These are phyloP conservation scores for Brachyrhaphis roseni DNA, from an alignment of 2,797 vertebrate genomes.

Conservation along the genomic window DNA sequence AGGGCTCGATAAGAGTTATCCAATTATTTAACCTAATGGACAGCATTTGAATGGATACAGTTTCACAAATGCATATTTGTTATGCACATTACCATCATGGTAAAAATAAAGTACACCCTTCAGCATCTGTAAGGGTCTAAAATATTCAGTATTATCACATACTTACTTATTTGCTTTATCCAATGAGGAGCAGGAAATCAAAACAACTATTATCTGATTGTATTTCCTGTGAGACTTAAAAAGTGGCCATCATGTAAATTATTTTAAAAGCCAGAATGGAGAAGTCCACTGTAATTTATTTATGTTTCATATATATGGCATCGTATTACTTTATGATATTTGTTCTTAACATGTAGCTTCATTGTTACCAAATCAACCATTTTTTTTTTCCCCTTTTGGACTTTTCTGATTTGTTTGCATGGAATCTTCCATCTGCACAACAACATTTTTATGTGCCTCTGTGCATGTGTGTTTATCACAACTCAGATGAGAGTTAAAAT, in stretches of 20 bases:
- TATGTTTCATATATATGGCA: background rate
- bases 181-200: background rate
- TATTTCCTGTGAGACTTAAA: background rate
- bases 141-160: background rate
- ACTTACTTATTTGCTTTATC: background rate
- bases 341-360: background rate
- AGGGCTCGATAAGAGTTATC: slow-evolving; percentile 50
- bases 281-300: background rate
- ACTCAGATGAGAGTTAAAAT: slow-evolving; percentile 42
- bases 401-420: slow-evolving; percentile 9
- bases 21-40: slow-evolving; percentile 57
- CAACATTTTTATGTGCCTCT: slow-evolving; percentile 16
- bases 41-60: slow-evolving; percentile 13
- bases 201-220: background rate
- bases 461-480: slow-evolving; percentile 16
- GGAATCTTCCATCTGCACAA: slow-evolving; percentile 46
- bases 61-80: background rate
- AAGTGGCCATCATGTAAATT: background rate
- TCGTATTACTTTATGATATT: background rate
- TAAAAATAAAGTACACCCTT: background rate
- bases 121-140: background rate
- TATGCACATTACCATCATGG: background rate
- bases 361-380: background rate
- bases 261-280: background rate
- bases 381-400: slow-evolving; percentile 18